A percentile compares a stretch with the other conserved stretches of the same genome.
Evolutionary conservation across 1,140 invertebrate genomes (phyloP).

Genomic region (Aricia agestis): DNA sequence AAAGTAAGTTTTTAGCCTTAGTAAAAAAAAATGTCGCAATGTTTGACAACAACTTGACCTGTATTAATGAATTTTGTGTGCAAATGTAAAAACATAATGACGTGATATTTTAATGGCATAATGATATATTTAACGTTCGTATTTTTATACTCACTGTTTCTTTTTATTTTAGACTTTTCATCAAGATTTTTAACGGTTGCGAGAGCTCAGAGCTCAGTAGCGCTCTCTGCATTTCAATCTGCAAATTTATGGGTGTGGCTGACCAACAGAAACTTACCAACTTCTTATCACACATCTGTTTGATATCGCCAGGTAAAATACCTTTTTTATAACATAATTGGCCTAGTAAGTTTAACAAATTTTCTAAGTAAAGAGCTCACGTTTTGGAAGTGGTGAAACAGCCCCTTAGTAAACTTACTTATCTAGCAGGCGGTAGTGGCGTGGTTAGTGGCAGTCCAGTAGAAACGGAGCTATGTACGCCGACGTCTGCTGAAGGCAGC

Average conservation of each 20-base stretch:
- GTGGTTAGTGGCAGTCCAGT: conserved; percentile 59
- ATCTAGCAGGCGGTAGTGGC: conserved; percentile 17
- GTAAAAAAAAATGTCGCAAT: no score
- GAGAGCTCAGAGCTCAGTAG: conserved; percentile 49
- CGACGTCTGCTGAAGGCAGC: conserved; percentile 47
- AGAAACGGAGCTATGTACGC: conserved; percentile 50
- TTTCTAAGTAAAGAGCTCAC: no score
- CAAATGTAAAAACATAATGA: no score
- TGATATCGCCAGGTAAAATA: conserved; percentile 39
- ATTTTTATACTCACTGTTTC: no score
- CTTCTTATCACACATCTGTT: conserved; percentile 54
- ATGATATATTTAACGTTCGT: no score
- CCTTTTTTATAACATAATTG: neutral
- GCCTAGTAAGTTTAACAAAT: neutral
- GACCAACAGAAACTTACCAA: conserved; percentile 52
- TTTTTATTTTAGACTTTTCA: conserved; percentile 54
- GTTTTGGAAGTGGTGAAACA: no score
- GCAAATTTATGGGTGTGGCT: conserved; percentile 60
- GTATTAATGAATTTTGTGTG: no score
- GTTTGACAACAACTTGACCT: no score
- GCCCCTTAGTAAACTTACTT: neutral
- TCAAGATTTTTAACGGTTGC: conserved; percentile 66
- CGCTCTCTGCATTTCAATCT: conserved; percentile 56
- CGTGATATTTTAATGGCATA: no score
- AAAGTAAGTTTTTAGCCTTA: conserved; percentile 46